Evolutionary conservation across 2,797 vertebrate species (phyloP).

Genomic region (Carduelis carduelis): DNA sequence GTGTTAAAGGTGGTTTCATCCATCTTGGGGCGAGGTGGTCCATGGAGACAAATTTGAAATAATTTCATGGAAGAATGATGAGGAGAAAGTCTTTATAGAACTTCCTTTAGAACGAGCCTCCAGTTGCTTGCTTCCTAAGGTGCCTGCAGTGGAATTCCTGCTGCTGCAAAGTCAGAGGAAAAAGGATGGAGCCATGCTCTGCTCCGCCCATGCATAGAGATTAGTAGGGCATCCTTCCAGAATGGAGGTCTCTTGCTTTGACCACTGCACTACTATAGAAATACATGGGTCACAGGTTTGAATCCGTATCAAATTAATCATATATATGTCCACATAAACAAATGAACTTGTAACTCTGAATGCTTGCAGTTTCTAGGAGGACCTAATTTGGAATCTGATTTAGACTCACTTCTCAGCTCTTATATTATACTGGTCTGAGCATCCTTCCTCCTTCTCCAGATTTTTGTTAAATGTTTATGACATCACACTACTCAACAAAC

Average conservation of each 20-base stretch:
- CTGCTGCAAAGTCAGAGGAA: not conserved
- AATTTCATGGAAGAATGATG: not conserved
- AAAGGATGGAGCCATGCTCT: not conserved
- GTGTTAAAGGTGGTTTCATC: not conserved
- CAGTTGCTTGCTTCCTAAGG: not conserved
- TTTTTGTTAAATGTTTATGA: not conserved
- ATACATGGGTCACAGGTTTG: not conserved
- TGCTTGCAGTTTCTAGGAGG: not conserved
- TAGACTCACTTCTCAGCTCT: not conserved
- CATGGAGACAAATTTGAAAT: not conserved
- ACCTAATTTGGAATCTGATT: not conserved
- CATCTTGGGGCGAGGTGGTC: not conserved
- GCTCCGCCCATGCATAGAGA: rapidly evolving
- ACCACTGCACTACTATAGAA: not conserved
- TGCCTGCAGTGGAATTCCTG: not conserved
- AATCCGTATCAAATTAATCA: not conserved
- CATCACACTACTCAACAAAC: not conserved
- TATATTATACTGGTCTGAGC: not conserved
- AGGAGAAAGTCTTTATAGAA: not conserved
- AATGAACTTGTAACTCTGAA: not conserved
- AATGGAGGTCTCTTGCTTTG: not conserved
- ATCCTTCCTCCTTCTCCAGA: not conserved
- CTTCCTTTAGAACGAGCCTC: not conserved
- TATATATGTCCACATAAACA: not conserved
- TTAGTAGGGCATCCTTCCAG: not conserved